A percentile compares a stretch with the other conserved stretches of the same genome.
phyloP scores from a whole-genome alignment of 2,888 invertebrate genomes.

The Lysandra bellargus region DNA sequence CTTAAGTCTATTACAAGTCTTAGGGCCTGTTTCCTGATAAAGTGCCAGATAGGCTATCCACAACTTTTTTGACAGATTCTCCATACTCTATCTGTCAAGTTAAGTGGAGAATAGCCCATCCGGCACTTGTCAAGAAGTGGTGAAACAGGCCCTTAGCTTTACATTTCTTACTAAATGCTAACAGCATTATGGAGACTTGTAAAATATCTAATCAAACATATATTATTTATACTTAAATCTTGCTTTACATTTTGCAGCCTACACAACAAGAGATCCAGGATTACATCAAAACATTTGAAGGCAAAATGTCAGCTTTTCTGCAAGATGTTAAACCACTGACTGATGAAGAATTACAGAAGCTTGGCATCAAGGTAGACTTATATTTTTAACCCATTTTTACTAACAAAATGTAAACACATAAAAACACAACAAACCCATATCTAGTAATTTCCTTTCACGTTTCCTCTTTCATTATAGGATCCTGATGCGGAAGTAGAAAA shows the following conservation, averaged over 20 bases:
- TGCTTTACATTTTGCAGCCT: constrained; percentile 67
- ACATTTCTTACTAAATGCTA: too few relatives aligned
- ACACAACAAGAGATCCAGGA: constrained; percentile 87
- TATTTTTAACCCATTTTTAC: not conserved
- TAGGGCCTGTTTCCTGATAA: too few relatives aligned
- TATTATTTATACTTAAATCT: not conserved
- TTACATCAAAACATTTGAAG: constrained; percentile 89
- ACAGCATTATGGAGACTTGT: not conserved
- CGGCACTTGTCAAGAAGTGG: too few relatives aligned
- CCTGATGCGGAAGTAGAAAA: constrained; percentile 91
- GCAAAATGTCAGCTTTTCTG: constrained; percentile 94
- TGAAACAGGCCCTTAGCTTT: too few relatives aligned
- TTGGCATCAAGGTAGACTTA: constrained; percentile 86
- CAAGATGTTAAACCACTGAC: constrained; percentile 87
- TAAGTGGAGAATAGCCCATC: too few relatives aligned
- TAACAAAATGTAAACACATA: not conserved
- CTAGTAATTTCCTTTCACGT: not conserved
- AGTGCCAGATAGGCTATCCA: too few relatives aligned
- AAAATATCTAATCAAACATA: too few relatives aligned
- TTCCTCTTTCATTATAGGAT: constrained; percentile 57
- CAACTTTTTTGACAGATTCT: too few relatives aligned
- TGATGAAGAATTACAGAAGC: constrained; percentile 88
- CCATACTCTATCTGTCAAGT: too few relatives aligned
- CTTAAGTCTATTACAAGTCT: too few relatives aligned
- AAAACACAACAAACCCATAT: not conserved